Base-by-base conservation (phyloP, 37 sponge, comb jelly and placozoan genomes). In the Theonella swinhoei region DNA sequence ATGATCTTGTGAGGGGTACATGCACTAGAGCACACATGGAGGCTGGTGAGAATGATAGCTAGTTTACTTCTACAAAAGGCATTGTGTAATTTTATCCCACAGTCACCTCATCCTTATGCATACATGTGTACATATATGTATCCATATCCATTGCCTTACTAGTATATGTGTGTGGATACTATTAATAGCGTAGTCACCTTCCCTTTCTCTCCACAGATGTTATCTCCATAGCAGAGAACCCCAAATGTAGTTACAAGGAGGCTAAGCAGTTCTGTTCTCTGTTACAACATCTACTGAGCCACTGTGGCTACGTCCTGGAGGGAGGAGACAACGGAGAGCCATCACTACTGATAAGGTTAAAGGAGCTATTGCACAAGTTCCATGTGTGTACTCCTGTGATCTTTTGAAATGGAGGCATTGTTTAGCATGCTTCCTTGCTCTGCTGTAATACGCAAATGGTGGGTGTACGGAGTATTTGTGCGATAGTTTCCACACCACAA, bases 1-100 rank as follows among this genome's bases (percentile, higher is more conserved):
- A 64, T 83, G 89, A 83, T 63, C 41, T 65, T 19, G 40, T 24
- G 17, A 64, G 39, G 31, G 39, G 75, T 31, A 63, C n/a, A 0
- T 64, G 71, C 40, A 72, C 78, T 1, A 60, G 89, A 73, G 89
- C 84, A 64, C 70, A 71, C n/a, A 68, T 82, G 72, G 88, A 88
- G 41, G 62, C 77, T 54, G 80, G 88, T 88, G 62, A 68, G 74
- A 24, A 40, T 34, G n/a, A n/a, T n/a, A n/a, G n/a, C n/a, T n/a
- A n/a, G n/a, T n/a, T n/a, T n/a, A n/a, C n/a, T n/a, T n/a, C n/a
- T n/a, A n/a, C n/a, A n/a, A n/a, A n/a, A n/a, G n/a, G n/a, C n/a
- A n/a, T n/a, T n/a, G 36, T 29, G 34, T 23, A 9, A 4, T 35
- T 33, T 29, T 2, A 1, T 1, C 5, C 33, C 3, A 23, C 34